Percentiles rank a stretch among this genome's conserved stretches.
phyloP scores from a whole-genome alignment of 2,888 invertebrate genomes.

The Archips xylosteana region DNA sequence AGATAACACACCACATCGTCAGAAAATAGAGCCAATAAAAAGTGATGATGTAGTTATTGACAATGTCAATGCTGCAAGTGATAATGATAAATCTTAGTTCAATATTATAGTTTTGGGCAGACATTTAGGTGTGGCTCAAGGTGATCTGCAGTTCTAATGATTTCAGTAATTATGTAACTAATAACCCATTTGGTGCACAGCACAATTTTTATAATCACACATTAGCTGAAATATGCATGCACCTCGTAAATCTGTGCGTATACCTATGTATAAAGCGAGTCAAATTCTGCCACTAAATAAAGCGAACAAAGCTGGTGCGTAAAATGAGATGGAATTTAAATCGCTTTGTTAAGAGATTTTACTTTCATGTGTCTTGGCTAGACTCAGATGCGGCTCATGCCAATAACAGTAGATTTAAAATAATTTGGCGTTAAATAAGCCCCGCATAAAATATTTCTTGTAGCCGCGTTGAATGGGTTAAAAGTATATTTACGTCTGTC shows the following conservation, averaged over 20 bases:
- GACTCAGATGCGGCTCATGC: too few relatives aligned
- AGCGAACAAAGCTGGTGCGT: too few relatives aligned
- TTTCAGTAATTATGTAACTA: not conserved
- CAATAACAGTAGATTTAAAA: too few relatives aligned
- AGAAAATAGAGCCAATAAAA: not conserved
- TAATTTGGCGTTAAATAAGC: too few relatives aligned
- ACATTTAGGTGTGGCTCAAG: not conserved
- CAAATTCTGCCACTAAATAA: too few relatives aligned
- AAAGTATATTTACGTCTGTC: not conserved
- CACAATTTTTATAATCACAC: not conserved
- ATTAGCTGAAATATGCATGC: too few relatives aligned
- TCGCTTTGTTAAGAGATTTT: too few relatives aligned
- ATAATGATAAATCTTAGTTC: slow-evolving; percentile 5
- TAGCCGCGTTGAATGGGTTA: not conserved
- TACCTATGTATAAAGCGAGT: too few relatives aligned
- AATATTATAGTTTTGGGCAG: slow-evolving; percentile 8
- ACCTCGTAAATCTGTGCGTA: too few relatives aligned
- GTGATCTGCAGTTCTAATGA: not conserved
- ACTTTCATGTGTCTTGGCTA: too few relatives aligned
- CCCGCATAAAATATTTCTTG: not conserved
- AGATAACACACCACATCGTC: slow-evolving; percentile 45
- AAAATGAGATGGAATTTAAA: too few relatives aligned
- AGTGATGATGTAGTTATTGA: slow-evolving; percentile 19
- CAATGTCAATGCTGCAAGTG: slow-evolving; percentile 18
- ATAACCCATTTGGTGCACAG: not conserved